phyloP scores from a whole-genome alignment of 2,113 vertebrate genomes.

The Geococcyx californianus region DNA sequence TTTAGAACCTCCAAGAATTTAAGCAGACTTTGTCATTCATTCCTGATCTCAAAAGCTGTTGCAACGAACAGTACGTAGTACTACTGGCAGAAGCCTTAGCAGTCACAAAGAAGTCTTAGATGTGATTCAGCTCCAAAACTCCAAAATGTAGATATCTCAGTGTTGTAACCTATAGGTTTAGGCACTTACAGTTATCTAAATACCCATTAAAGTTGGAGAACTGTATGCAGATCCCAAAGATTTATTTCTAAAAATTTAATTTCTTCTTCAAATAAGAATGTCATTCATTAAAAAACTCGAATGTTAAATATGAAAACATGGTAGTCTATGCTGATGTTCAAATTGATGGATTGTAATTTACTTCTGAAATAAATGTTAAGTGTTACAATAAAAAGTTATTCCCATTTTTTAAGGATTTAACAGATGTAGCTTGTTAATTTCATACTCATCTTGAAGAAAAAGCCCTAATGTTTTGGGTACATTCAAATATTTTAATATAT shows the following conservation, averaged over 20 bases:
- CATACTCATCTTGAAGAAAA: background rate
- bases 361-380: background rate
- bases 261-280: background rate
- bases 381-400: background rate
- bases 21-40: background rate
- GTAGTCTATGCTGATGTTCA: background rate
- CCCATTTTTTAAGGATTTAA: background rate
- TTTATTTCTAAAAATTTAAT: background rate
- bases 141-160: background rate
- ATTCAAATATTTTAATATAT: background rate
- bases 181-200: background rate
- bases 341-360: background rate
- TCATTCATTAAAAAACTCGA: background rate
- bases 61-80: background rate
- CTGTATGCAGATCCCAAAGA: background rate
- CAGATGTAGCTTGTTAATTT: background rate
- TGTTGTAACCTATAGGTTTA: background rate
- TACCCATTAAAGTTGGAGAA: background rate
- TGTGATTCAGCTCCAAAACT: background rate
- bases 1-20: background rate
- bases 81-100: background rate
- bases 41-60: background rate
- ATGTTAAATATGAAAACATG: background rate
- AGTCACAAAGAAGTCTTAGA: background rate
- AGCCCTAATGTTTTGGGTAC: background rate